phyloP scores from a whole-genome alignment of 1,140 invertebrate genomes.

The Steinernema feltiae region DNA sequence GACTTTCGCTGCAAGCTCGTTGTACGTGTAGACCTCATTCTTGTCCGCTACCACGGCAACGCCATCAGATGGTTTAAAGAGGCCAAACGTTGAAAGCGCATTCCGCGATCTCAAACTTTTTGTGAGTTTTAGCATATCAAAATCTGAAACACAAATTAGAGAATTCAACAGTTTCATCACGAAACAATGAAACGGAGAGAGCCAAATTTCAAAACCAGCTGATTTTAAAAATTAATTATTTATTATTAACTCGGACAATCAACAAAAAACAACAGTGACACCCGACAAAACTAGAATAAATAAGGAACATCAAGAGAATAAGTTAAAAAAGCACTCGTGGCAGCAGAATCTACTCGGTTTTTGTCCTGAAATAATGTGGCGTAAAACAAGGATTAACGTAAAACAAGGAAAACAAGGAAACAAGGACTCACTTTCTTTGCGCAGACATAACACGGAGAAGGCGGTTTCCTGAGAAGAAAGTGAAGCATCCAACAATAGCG shows the following conservation, averaged over 20 bases:
- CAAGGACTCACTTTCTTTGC: slow-evolving; percentile 38
- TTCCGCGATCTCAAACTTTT: neutral
- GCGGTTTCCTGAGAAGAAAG: slow-evolving; percentile 85
- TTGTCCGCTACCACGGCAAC: neutral
- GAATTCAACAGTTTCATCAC: too few relatives aligned
- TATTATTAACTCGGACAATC: slow-evolving; percentile 10
- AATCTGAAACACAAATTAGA: neutral
- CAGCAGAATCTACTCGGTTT: slow-evolving; percentile 14
- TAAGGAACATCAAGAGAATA: slow-evolving; percentile 20
- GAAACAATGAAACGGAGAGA: neutral
- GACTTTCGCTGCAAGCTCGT: slow-evolving; percentile 37
- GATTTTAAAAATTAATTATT: slow-evolving; percentile 2
- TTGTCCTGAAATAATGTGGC: neutral
- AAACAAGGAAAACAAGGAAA: neutral
- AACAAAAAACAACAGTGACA: slow-evolving; percentile 16
- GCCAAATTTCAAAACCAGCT: neutral
- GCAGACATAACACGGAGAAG: slow-evolving; percentile 71
- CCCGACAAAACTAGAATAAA: slow-evolving; percentile 23
- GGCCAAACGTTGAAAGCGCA: neutral
- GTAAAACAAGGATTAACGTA: neutral
- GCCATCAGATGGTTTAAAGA: neutral
- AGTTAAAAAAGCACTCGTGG: slow-evolving; percentile 19
- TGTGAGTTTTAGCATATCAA: neutral
- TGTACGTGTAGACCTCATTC: slow-evolving; percentile 35
- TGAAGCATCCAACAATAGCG: slow-evolving; percentile 72